Evolutionary conservation across 2,113 vertebrate species (phyloP).

Genomic region (Paedocypris sp.): DNA sequence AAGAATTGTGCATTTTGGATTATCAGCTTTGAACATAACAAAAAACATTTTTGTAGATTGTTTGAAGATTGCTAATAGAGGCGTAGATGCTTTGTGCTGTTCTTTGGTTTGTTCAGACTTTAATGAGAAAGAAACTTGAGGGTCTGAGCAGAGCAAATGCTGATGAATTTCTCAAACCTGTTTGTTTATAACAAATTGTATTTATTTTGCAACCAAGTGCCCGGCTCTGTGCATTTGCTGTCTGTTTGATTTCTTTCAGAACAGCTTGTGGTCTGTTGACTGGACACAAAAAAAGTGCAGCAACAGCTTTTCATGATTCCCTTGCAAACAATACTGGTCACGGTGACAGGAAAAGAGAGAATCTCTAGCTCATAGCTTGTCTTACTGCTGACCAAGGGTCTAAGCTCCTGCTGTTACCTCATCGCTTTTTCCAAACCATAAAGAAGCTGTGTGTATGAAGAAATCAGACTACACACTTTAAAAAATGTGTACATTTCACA

Average conservation of each 20-base stretch:
- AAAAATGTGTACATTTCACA: not conserved
- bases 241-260: slow-evolving; percentile 7
- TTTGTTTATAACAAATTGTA: too few relatives aligned
- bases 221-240: not conserved
- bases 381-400: not conserved
- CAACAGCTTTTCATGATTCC: slow-evolving; percentile 4
- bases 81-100: too few relatives aligned
- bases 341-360: not conserved
- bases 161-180: too few relatives aligned
- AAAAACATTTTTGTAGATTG: too few relatives aligned
- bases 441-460: not conserved
- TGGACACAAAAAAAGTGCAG: not conserved
- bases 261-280: slow-evolving; percentile 11
- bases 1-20: too few relatives aligned
- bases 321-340: slow-evolving; percentile 4
- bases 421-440: not conserved
- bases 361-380: not conserved
- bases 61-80: too few relatives aligned
- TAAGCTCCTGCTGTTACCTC: not conserved
- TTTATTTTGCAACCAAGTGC: not conserved
- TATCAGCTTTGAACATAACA: too few relatives aligned
- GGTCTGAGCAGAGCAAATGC: too few relatives aligned
- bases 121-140: too few relatives aligned
- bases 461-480: not conserved
- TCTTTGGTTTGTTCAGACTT: too few relatives aligned